Base-by-base conservation (phyloP, 2,888 invertebrate genomes). In the Eupithecia insigniata region DNA sequence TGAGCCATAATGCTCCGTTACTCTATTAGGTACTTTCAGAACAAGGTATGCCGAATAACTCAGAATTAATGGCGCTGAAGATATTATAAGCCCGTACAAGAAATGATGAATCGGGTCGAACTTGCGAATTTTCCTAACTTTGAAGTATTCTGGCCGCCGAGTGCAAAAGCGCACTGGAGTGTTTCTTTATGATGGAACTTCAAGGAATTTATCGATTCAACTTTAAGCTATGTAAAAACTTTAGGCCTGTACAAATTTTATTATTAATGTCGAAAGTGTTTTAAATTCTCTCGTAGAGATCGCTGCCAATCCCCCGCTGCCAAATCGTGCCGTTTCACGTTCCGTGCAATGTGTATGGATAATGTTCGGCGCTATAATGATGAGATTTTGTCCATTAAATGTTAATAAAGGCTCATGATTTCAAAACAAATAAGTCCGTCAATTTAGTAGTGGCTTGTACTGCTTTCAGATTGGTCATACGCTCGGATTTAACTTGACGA, bases 131-230 rank as follows among this genome's bases (percentile, higher is more conserved):
- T 89, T 84, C 85, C 84, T 80, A 89, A 90, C 83, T 90, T 90
- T 81, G 84, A 85, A 88, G 89, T 87, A 89, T 88, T 83, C 82
- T 80, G 85, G 87, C 84, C 84, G 81, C 84, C 83, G 84, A 89
- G 86, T 88, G 85, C 81, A 84, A 87, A 87, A 90, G 90, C 85
- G 89, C 90, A 89, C 84, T 87, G 83, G 79, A 91, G 88, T 91
- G 91, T 90, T 90, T 89, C 91, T 90, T 92, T 90, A 91, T 85
- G 89, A 88, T 83, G 82, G 81, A 88, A 90, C 87, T 92, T 90
- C 80, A 71, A 77, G 78, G 84, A 89, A 87, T 89, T 90, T 90
- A 91, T 90, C 85, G 89, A 90, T 86, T 85, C 75, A 74, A 87
- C 83, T 87, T 86, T 86, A 87, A 74, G 73, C 62, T 71, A 79